Evolutionary conservation across 2,888 invertebrate species (phyloP).

Genomic region (Saturnia japonica): DNA sequence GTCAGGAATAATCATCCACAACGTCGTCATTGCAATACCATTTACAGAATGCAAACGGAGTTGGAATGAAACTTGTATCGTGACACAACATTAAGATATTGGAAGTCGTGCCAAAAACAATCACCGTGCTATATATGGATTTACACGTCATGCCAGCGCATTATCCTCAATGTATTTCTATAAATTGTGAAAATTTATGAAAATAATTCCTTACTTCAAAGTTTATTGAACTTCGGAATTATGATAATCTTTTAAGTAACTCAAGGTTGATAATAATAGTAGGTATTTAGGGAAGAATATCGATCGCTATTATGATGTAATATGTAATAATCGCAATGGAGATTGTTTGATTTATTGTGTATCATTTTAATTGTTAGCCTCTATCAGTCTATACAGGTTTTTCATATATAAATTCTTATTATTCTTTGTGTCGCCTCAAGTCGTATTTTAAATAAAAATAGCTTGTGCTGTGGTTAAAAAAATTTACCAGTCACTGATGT

Average conservation of each 20-base stretch:
- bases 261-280: neutral
- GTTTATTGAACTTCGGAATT: neutral
- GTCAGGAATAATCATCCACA: neutral
- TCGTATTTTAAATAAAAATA: too few relatives aligned
- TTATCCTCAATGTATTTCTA: conserved; percentile 16
- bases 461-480: too few relatives aligned
- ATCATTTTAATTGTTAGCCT: neutral
- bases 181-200: neutral
- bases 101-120: conserved; percentile 66
- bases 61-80: conserved; percentile 25
- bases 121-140: conserved; percentile 66
- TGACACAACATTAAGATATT: conserved; percentile 64
- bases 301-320: neutral
- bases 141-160: conserved; percentile 56
- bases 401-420: neutral
- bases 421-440: too few relatives aligned
- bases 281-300: neutral
- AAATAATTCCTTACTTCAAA: neutral
- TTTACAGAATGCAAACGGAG: conserved; percentile 15
- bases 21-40: neutral
- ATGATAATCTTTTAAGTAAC: neutral
- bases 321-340: neutral
- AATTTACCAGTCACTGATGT: too few relatives aligned
- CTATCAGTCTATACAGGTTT: neutral
- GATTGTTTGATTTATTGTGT: neutral